Base-by-base conservation (phyloP, 2,113 vertebrate species). In the Coturnix japonica region DNA sequence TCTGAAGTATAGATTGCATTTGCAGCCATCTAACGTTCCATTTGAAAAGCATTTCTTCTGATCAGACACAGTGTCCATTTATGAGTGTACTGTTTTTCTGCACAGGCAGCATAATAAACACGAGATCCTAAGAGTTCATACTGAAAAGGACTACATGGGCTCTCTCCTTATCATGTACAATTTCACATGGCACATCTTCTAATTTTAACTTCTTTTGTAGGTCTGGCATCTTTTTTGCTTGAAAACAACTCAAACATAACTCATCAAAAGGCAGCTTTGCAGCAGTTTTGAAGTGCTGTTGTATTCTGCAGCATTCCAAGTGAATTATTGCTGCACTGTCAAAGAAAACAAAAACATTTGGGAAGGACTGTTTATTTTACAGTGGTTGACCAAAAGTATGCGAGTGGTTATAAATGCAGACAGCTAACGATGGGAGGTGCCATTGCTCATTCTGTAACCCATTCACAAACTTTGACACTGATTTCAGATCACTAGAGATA, bases 311-410 rank as follows among this genome's bases (percentile, higher is more conserved):
- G 94, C 93, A 94, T 97, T 97, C 95, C 93, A 92, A 96, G 91
- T 97, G 97, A 98, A 95, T 97, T 98, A 97, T 95, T 97, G 96
- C 97, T 96, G 71, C 93, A 93, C 97, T 98, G 96, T 98, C 97
- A 98, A 97, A 97, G 97, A 98, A 97, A 98, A 97, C 97, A 98
- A 97, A 98, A 98, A 97, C 96, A 97, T 97, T 98, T 97, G 96
- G 97, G 95, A 98, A 98, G 95, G 96, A 97, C 97, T 98, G 97
- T 98, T 98, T 98, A 96, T 97, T 98, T 98, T 98, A 98, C 97
- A 97, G 97, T 95, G 98, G 97, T 97, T 98, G 97, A 98, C 97
- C 98, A 98, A 97, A 98, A 98, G 93, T 97, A 98, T 98, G 97
- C 86, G 91, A 97, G 97, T 89, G 97, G 97, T 98, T 98, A 96